Conservation (phyloP, 2,888 invertebrate genomes). For the Xylocampa areola region DNA sequence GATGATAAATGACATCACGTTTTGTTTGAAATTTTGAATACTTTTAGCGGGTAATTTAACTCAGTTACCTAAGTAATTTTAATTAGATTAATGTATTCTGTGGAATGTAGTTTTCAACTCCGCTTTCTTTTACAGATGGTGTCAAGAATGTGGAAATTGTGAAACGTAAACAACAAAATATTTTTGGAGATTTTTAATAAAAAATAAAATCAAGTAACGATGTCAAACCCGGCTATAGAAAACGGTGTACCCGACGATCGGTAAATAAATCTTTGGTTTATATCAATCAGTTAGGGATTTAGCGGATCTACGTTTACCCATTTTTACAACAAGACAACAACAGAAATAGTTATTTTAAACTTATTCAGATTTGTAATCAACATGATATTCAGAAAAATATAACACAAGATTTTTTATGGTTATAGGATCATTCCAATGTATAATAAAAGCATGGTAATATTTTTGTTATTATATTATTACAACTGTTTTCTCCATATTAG, state of each 20-base stretch:
- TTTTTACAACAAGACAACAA: no score
- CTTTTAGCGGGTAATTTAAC: slow-evolving; percentile 60
- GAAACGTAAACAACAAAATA: slow-evolving; percentile 43
- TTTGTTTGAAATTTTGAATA: slow-evolving; percentile 48
- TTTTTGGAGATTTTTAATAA: slow-evolving; percentile 34
- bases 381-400: no score
- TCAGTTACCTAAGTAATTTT: slow-evolving; percentile 4
- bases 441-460: no score
- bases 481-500: no score
- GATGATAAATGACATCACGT: slow-evolving; percentile 20
- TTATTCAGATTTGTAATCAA: no score
- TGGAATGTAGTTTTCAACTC: background rate
- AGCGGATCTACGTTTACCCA: no score
- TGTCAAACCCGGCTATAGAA: slow-evolving; percentile 81
- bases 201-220: slow-evolving; percentile 61
- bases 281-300: background rate
- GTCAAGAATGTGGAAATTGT: slow-evolving; percentile 71
- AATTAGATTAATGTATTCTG: background rate
- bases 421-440: no score
- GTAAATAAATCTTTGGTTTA: slow-evolving; percentile 63
- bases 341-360: no score
- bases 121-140: slow-evolving; percentile 69
- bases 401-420: no score
- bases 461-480: no score
- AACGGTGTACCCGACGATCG: slow-evolving; percentile 81